A percentile compares a stretch with the other conserved stretches of the same genome.
These are phyloP conservation scores for Pedicia rivosa DNA, from an alignment of 2,888 invertebrate genomes.

Conservation along the genomic window DNA sequence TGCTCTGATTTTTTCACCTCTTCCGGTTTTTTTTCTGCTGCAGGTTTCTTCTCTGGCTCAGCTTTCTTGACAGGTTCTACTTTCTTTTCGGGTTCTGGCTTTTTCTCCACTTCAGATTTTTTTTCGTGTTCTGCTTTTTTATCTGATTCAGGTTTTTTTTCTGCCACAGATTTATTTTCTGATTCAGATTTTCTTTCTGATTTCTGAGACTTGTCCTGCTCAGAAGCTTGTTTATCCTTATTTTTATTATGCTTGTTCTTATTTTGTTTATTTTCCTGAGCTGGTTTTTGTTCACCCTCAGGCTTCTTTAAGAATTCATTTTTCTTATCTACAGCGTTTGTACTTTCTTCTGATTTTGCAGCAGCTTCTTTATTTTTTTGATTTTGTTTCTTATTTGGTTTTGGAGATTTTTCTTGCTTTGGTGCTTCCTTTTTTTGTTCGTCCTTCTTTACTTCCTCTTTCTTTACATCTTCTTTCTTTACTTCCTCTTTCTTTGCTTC, in stretches of 20 bases:
- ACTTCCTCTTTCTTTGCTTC: neutral
- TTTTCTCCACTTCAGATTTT: neutral
- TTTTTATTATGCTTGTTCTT: too few relatives aligned
- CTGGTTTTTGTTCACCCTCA: neutral
- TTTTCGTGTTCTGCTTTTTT: neutral
- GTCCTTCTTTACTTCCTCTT: neutral
- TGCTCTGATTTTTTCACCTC: neutral
- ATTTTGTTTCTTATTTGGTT: slow-evolving; percentile 2
- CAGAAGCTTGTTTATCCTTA: too few relatives aligned
- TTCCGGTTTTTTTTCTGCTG: neutral
- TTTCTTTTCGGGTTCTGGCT: neutral
- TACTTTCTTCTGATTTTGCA: neutral
- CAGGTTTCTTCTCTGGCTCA: neutral
- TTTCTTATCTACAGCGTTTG: neutral
- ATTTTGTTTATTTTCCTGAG: too few relatives aligned
- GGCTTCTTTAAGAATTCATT: neutral
- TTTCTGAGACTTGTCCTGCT: neutral
- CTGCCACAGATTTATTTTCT: neutral
- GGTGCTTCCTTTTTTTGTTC: neutral
- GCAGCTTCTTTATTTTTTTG: neutral
- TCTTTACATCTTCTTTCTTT: neutral
- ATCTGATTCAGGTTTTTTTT: neutral
- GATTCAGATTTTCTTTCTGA: neutral
- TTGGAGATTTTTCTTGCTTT: neutral
- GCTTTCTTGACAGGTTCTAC: neutral